A percentile compares a stretch with the other conserved stretches of the same genome.
Conservation (phyloP, 2,797 vertebrate species). For the Pipistrellus pipistrellus region DNA sequence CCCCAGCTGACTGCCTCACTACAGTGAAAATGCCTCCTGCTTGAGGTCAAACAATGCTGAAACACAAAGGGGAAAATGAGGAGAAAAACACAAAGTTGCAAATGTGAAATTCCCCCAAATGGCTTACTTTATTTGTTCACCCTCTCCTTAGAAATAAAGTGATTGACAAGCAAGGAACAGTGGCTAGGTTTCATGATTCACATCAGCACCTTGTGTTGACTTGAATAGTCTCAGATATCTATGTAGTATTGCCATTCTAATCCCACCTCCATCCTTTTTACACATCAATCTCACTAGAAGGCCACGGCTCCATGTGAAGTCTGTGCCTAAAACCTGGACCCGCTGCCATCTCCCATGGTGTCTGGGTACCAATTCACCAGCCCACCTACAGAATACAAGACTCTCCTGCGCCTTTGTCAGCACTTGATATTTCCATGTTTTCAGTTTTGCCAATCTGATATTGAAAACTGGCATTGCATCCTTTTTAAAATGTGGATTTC, state of each 20-base stretch:
- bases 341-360: accelerated
- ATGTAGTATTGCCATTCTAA: background rate
- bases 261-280: background rate
- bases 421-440: background rate
- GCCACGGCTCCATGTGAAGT: background rate
- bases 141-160: background rate
- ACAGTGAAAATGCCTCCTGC: conserved; percentile 12
- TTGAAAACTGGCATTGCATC: background rate
- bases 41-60: background rate
- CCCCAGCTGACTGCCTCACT: background rate
- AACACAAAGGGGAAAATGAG: background rate
- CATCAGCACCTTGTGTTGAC: background rate
- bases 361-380: background rate
- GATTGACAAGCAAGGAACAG: conserved; percentile 28
- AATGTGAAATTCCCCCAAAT: conserved; percentile 17
- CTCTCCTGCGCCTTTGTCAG: background rate
- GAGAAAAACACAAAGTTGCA: conserved; percentile 2
- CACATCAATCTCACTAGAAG: background rate
- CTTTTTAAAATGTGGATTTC: conserved; percentile 44
- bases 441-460: background rate
- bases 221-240: background rate
- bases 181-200: background rate
- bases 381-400: background rate
- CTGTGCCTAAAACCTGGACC: background rate
- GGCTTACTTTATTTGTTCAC: background rate